Conservation (phyloP, 2,888 invertebrate species). For the Achlya flavicornis region DNA sequence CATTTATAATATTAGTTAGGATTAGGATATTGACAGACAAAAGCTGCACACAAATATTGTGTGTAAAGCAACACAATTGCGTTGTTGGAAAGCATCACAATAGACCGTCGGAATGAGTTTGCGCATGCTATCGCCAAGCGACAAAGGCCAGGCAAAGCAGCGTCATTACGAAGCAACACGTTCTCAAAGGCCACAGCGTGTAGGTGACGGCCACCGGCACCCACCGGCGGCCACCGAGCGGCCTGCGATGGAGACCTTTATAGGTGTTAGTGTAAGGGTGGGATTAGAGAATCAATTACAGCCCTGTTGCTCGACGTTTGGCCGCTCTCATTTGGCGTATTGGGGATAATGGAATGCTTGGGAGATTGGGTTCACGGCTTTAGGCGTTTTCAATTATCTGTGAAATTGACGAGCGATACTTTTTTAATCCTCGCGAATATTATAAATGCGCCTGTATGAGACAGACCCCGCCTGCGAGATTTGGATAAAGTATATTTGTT, state of each 20-base stretch:
- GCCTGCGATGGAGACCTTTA: neutral
- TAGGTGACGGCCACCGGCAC: neutral
- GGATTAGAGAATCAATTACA: conserved; percentile 3
- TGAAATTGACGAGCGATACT: neutral
- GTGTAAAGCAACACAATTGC: neutral
- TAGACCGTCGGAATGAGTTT: neutral
- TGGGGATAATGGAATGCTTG: conserved; percentile 1
- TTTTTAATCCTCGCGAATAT: neutral
- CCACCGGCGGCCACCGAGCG: neutral
- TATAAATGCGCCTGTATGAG: neutral
- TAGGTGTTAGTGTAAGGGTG: neutral
- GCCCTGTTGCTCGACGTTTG: neutral
- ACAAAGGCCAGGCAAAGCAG: conserved; percentile 32
- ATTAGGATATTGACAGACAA: too few relatives aligned
- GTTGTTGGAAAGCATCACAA: neutral
- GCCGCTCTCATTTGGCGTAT: neutral
- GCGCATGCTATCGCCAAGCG: neutral
- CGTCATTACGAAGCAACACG: conserved; percentile 32
- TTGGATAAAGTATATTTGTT: too few relatives aligned
- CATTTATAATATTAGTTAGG: too few relatives aligned
- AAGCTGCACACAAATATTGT: neutral
- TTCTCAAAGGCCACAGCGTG: conserved; percentile 22
- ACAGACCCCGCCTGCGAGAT: too few relatives aligned
- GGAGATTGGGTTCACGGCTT: neutral
- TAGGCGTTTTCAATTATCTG: conserved; percentile 1